Conservation (phyloP, 37 sponge, comb jelly and placozoan genomes). For the Dysidea cf. avara region DNA sequence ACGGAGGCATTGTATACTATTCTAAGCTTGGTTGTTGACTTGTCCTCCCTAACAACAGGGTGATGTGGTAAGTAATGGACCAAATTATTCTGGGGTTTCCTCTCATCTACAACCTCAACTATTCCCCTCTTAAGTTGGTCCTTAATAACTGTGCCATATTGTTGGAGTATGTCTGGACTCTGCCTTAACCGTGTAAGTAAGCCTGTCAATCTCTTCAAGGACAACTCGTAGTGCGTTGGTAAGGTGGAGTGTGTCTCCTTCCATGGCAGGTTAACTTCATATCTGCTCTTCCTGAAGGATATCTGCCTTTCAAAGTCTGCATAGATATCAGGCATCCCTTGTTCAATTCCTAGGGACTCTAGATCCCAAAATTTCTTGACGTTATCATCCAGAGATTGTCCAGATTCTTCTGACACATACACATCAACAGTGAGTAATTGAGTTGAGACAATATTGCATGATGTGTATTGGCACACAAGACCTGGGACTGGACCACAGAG, state of each 20-base stretch:
- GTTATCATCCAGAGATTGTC: no score
- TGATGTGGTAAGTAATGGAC: no score
- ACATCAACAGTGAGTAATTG: no score
- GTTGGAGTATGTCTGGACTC: not conserved
- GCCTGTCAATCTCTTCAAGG: constrained; percentile 2
- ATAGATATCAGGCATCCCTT: not conserved
- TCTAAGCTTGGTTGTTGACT: no score
- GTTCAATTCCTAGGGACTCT: constrained; percentile 27
- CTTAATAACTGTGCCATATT: constrained; percentile 24
- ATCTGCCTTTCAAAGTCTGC: no score
- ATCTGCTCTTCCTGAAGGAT: constrained; percentile 9
- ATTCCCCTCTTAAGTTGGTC: constrained; percentile 31
- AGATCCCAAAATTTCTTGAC: constrained; percentile 26
- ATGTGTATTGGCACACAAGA: not conserved
- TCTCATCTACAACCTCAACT: constrained; percentile 15
- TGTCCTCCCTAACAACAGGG: no score
- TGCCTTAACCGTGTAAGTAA: constrained; percentile 15
- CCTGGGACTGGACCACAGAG: constrained; percentile 25
- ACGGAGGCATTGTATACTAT: no score
- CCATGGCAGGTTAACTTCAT: constrained; percentile 31
- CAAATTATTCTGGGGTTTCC: not conserved
- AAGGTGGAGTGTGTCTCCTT: constrained; percentile 15
- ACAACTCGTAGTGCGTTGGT: constrained; percentile 31
- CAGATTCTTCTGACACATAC: no score
- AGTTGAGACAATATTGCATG: no score